These are phyloP conservation scores for Spheniscus mendiculus DNA, from an alignment of 2,113 vertebrate species.

Conservation along the genomic window DNA sequence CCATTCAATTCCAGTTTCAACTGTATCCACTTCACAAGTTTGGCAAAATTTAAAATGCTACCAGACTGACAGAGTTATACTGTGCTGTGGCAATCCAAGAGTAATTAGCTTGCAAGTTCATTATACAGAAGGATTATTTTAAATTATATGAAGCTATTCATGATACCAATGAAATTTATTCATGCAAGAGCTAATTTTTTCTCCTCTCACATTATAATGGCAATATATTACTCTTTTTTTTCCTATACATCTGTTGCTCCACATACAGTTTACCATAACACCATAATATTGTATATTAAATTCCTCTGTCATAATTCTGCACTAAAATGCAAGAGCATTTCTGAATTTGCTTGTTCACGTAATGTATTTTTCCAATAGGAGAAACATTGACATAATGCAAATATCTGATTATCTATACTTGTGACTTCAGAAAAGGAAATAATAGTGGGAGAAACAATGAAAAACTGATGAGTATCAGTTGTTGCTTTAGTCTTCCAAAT, in stretches of 20 bases:
- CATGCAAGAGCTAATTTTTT: conserved; percentile 7
- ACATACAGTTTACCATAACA: neutral
- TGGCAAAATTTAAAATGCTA: neutral
- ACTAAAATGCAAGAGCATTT: neutral
- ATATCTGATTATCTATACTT: neutral
- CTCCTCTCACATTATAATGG: neutral
- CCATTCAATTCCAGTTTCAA: neutral
- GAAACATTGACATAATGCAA: neutral
- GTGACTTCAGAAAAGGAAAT: neutral
- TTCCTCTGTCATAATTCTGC: neutral
- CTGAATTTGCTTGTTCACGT: neutral
- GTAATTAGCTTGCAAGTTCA: conserved; percentile 28
- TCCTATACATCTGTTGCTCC: neutral
- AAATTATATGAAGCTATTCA: conserved; percentile 30
- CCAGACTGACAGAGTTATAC: neutral
- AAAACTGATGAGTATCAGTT: neutral
- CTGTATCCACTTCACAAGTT: neutral
- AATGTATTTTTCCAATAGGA: neutral
- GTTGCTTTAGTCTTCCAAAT: neutral
- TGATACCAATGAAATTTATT: neutral
- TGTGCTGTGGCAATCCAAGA: neutral
- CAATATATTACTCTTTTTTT: neutral
- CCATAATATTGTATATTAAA: neutral
- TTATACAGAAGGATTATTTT: conserved; percentile 26
- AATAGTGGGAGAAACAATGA: neutral